Base-by-base conservation (phyloP, 2,888 invertebrate species). In the Sycophila texana region DNA sequence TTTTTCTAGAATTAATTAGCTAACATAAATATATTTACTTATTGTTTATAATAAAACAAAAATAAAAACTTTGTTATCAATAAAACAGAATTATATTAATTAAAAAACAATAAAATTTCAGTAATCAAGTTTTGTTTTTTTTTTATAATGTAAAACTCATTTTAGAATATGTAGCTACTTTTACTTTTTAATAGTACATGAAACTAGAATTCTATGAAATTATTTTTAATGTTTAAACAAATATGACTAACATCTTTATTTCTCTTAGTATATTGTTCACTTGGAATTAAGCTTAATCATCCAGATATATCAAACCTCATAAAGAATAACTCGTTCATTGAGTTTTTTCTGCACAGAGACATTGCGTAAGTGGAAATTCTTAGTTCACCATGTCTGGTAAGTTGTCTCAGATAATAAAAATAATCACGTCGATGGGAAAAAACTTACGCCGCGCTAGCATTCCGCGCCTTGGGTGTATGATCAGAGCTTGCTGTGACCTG, bases 401-500 rank as follows among this genome's bases (percentile, higher is more conserved):
- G 30, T 53, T 20, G 14, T 13, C 60, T 47, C 14, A 57, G 53
- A 66, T 74, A 71, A 74, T 60, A 60, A 80, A 75, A 73, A 51
- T 55, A 72, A 71, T 72, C 12, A 51, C 13, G 51, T 49, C 26
- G 49, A 57, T 22, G 2, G 13, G 47, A 72, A 71, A 58, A 51
- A 55, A 84, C 89, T 88, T 86, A 90, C 90, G 87, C 84, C 81
- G 87, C 82, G 71, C 49, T 66, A 76, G 85, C 87, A 89, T 89
- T 89, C 87, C 89, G 89, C 81, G 87, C 85, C 85, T 88, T 89
- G 81, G 86, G 83, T 78, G 86, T 85, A 76, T 87, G 86, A 77
- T 90, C 90, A 82, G 85, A 84, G 84, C 82, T 85, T 81, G 82
- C 78, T 70, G 87, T 80, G 66, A 83, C 81, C 66, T 86, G 87